Percentiles rank a stretch among this genome's conserved stretches.
phyloP scores from a whole-genome alignment of 1,140 invertebrate genomes.

The Eurosta solidaginis region DNA sequence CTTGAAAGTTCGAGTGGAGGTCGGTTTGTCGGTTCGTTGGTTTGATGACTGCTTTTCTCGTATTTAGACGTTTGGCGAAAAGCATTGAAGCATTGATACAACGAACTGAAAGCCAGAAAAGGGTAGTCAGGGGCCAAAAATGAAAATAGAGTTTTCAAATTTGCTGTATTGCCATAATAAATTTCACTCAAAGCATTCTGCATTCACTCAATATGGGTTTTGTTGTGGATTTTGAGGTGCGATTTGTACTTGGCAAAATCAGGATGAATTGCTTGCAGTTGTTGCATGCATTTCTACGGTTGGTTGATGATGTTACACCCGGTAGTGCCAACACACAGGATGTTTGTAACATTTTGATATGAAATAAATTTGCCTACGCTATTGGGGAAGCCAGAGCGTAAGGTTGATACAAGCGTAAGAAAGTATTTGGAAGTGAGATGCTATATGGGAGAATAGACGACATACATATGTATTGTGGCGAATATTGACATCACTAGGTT shows the following conservation, averaged over 20 bases:
- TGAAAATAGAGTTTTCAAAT: not conserved
- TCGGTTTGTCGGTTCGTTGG: too few relatives aligned
- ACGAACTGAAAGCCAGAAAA: not conserved
- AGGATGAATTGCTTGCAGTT: not conserved
- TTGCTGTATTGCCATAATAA: slow-evolving; percentile 13
- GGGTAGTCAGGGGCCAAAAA: not conserved
- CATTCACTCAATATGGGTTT: not conserved
- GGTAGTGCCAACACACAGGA: too few relatives aligned
- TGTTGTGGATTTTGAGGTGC: not conserved
- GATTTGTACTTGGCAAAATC: not conserved
- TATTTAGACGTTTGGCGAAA: not conserved
- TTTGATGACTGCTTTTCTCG: too few relatives aligned
- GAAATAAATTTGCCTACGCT: too few relatives aligned
- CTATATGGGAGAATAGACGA: too few relatives aligned
- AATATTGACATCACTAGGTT: too few relatives aligned
- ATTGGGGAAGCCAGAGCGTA: too few relatives aligned
- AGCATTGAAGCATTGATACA: not conserved
- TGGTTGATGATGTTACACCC: not conserved
- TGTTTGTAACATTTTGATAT: too few relatives aligned
- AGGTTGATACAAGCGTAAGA: too few relatives aligned
- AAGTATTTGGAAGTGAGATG: too few relatives aligned
- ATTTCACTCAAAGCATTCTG: not conserved
- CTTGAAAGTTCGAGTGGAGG: too few relatives aligned
- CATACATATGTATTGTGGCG: too few relatives aligned
- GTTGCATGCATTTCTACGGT: not conserved